These are phyloP conservation scores for Camelus dromedarius DNA, from an alignment of 2,113 vertebrate genomes.

Conservation along the genomic window DNA sequence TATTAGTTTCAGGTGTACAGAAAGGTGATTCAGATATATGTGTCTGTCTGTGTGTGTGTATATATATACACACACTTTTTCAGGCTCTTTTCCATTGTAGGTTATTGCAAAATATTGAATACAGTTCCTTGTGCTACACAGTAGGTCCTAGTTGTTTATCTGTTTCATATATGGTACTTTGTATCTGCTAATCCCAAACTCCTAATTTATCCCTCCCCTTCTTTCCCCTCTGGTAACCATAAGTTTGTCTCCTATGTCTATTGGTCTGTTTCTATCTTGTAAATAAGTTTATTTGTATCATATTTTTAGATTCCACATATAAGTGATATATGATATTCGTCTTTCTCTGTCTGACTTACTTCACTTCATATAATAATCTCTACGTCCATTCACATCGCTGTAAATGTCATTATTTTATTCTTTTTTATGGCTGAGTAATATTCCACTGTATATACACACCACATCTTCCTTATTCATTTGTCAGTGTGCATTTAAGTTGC, in stretches of 20 bases:
- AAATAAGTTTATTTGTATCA: no score
- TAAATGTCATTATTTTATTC: background rate
- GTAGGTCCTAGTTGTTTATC: background rate
- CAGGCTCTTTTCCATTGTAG: background rate
- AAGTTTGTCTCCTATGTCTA: background rate
- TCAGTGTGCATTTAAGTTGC: background rate
- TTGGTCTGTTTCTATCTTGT: background rate
- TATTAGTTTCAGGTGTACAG: background rate
- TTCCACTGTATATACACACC: fast-evolving
- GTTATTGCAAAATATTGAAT: background rate
- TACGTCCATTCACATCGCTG: background rate
- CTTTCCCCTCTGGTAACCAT: background rate
- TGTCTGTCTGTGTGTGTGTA: no score
- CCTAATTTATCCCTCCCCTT: background rate
- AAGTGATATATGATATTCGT: fast-evolving
- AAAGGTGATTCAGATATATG: fast-evolving
- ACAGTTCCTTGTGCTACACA: background rate
- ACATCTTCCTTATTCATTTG: fast-evolving
- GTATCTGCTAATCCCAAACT: background rate
- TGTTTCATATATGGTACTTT: background rate
- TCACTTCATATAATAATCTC: background rate
- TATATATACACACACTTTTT: background rate
- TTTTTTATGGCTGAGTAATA: background rate
- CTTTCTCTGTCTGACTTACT: background rate
- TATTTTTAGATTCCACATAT: background rate